phyloP scores from a whole-genome alignment of 2,113 vertebrate genomes.

The Tor tambroides region DNA sequence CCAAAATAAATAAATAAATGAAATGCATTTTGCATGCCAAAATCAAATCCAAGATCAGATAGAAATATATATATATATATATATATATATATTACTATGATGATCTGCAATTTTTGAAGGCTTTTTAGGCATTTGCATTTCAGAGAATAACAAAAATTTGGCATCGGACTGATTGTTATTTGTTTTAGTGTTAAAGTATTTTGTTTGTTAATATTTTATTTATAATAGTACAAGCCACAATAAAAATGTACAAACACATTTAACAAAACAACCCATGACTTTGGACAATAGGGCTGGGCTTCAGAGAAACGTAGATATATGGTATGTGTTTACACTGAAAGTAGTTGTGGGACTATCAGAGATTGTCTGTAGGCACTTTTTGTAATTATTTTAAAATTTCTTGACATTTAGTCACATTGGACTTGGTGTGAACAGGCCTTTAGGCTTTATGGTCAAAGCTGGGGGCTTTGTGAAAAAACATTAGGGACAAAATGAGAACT shows the following conservation, averaged over 20 bases:
- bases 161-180: not conserved
- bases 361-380: not conserved
- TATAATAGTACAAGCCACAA: not conserved
- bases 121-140: not conserved
- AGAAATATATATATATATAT: not conserved
- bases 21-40: constrained; percentile 8
- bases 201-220: not conserved
- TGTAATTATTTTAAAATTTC: not conserved
- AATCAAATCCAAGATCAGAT: not conserved
- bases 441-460: not conserved
- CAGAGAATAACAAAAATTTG: not conserved
- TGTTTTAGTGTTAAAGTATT: not conserved
- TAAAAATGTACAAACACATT: not conserved
- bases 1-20: not conserved
- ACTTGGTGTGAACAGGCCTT: constrained; percentile 14
- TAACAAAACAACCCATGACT: not conserved
- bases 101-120: not conserved
- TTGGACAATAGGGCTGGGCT: not conserved
- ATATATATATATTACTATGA: not conserved
- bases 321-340: not conserved
- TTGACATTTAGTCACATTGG: not conserved
- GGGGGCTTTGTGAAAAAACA: not conserved
- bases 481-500: not conserved
- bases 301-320: not conserved
- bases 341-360: not conserved